Evolutionary conservation across 1,140 invertebrate species (phyloP).

Genomic region (Brachionus plicatilis): DNA sequence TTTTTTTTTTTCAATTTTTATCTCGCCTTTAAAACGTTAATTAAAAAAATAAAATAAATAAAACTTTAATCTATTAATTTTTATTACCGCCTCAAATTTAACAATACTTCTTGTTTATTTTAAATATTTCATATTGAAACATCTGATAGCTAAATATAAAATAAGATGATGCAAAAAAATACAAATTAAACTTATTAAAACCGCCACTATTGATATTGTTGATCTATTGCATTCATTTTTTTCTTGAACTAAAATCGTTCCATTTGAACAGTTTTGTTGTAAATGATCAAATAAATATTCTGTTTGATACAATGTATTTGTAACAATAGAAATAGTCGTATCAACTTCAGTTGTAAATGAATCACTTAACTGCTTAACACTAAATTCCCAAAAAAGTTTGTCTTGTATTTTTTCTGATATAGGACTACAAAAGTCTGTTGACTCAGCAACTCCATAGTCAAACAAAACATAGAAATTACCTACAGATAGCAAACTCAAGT

Average conservation of each 20-base stretch:
- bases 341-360: not conserved
- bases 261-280: not conserved
- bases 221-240: not conserved
- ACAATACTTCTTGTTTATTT: not conserved
- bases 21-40: too few relatives aligned
- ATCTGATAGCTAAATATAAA: not conserved
- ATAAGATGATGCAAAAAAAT: not conserved
- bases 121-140: not conserved
- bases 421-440: not conserved
- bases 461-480: constrained; percentile 20
- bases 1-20: too few relatives aligned
- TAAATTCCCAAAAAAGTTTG: constrained; percentile 1
- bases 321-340: not conserved
- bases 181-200: not conserved
- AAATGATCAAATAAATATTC: not conserved
- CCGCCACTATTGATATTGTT: not conserved
- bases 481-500: not conserved
- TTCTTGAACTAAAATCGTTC: not conserved
- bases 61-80: too few relatives aligned
- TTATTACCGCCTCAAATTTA: too few relatives aligned
- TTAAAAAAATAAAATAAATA: too few relatives aligned
- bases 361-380: not conserved
- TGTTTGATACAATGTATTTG: not conserved
- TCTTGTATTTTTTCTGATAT: not conserved
- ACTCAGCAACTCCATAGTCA: constrained; percentile 27